Percentiles rank a stretch among this genome's conserved stretches.
Evolutionary conservation across 2,113 vertebrate species (phyloP).

Genomic region (Ophthalmolycus amberensis): DNA sequence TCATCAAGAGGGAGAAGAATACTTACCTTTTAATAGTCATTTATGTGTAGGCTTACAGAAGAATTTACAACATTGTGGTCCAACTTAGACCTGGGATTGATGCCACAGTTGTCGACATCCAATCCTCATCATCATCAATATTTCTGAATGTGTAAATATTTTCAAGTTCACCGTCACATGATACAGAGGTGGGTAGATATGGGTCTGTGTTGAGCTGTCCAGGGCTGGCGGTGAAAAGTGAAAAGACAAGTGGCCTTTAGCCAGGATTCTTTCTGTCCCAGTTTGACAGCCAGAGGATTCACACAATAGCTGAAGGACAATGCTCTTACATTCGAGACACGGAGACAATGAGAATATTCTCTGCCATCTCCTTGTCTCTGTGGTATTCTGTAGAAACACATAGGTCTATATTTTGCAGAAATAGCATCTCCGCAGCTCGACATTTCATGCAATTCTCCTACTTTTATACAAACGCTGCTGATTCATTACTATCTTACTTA

Average conservation of each 20-base stretch:
- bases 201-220: conserved; percentile 27
- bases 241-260: conserved; percentile 44
- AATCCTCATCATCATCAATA: neutral
- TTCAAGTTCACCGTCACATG: conserved; percentile 5
- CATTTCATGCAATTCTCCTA: neutral
- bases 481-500: neutral
- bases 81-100: neutral
- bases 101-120: neutral
- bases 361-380: conserved; percentile 2
- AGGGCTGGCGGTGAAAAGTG: conserved; percentile 8
- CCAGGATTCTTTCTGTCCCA: conserved; percentile 10
- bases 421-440: neutral
- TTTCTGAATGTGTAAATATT: neutral
- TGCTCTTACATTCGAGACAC: neutral
- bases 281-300: conserved; percentile 26
- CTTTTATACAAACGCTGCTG: neutral
- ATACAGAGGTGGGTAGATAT: conserved; percentile 5
- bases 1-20: neutral
- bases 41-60: neutral
- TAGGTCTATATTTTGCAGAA: neutral
- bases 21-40: neutral
- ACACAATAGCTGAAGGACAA: conserved; percentile 33
- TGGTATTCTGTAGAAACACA: conserved; percentile 4
- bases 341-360: neutral
- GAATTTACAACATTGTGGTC: neutral